These are phyloP conservation scores for Dendronephthya gigantea DNA, from an alignment of 64 coral and sea anemone species.

Conservation along the genomic window DNA sequence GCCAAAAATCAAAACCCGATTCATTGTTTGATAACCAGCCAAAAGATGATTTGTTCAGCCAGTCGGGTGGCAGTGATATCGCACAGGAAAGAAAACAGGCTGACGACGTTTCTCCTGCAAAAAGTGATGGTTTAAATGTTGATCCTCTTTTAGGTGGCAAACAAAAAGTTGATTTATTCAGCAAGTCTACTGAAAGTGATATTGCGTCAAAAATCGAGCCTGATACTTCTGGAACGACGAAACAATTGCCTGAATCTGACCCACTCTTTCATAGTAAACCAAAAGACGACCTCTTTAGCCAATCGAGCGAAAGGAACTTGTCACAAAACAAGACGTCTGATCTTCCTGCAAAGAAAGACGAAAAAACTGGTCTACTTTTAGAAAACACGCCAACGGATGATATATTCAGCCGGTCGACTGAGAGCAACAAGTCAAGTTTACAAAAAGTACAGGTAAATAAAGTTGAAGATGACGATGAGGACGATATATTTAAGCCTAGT, in stretches of 20 bases:
- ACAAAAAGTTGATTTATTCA: neutral
- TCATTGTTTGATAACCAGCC: neutral
- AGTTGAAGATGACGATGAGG: neutral
- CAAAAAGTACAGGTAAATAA: neutral
- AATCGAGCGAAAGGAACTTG: neutral
- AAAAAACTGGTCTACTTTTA: neutral
- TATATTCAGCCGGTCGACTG: neutral
- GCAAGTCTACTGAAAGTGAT: neutral
- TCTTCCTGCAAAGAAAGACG: neutral
- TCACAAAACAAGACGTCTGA: neutral
- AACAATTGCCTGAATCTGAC: neutral
- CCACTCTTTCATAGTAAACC: neutral
- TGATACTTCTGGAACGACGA: neutral
- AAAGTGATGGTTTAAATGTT: neutral
- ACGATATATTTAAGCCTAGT: neutral
- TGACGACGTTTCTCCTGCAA: neutral
- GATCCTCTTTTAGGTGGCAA: neutral
- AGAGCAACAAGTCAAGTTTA: neutral
- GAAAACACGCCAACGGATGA: neutral
- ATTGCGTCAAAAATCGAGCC: neutral
- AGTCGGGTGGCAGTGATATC: neutral
- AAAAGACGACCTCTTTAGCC: neutral
- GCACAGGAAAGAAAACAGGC: neutral
- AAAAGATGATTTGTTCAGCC: neutral
- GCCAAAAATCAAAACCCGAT: neutral